These are phyloP conservation scores for Panagrolaimus sp. DNA, from an alignment of 1,140 invertebrate genomes.

Conservation along the genomic window DNA sequence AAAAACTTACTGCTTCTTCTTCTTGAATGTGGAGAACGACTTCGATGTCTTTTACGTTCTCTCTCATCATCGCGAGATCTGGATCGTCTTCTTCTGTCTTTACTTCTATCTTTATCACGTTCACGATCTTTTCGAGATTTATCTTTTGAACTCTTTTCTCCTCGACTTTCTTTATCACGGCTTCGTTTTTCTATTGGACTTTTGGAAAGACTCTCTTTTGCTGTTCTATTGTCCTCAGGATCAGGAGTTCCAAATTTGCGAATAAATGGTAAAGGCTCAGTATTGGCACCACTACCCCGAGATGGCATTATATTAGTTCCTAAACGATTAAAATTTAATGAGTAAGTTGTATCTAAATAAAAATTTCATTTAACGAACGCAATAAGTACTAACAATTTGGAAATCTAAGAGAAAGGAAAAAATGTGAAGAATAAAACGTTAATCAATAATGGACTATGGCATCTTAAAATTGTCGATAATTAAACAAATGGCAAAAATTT, in stretches of 20 bases:
- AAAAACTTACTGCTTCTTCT: slow-evolving; percentile 6
- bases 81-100: slow-evolving; percentile 6
- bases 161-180: neutral
- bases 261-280: slow-evolving; percentile 3
- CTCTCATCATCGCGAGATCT: neutral
- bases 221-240: neutral
- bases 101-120: neutral
- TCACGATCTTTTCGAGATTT: neutral
- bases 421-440: too few relatives aligned
- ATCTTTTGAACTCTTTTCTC: too few relatives aligned
- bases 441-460: too few relatives aligned
- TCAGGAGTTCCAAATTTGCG: neutral
- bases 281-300: neutral
- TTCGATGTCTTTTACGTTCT: slow-evolving; percentile 6
- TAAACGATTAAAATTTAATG: too few relatives aligned
- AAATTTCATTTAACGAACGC: too few relatives aligned
- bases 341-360: too few relatives aligned
- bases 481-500: too few relatives aligned
- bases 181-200: neutral
- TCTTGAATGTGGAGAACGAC: neutral
- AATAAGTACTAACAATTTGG: too few relatives aligned
- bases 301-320: neutral
- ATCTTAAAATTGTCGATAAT: too few relatives aligned
- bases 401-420: too few relatives aligned
- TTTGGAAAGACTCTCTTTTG: neutral